Percentiles rank a stretch among this genome's conserved stretches.
phyloP scores from a whole-genome alignment of 1,140 invertebrate genomes.

The Carposina sasakii region DNA sequence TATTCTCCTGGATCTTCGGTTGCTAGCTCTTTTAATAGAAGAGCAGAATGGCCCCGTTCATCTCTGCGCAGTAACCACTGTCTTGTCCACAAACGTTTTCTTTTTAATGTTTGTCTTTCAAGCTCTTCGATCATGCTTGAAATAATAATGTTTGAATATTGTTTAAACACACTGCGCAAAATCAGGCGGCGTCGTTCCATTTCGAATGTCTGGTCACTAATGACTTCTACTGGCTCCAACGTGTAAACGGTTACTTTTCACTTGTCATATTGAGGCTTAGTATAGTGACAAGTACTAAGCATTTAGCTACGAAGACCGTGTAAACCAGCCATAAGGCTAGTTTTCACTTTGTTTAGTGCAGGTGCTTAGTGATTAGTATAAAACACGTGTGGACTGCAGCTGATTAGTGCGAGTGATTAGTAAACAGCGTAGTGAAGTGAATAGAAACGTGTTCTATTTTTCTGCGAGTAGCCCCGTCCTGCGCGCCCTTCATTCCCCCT shows the following conservation, averaged over 20 bases:
- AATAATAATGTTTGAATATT: slow-evolving; percentile 3
- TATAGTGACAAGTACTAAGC: slow-evolving; percentile 5
- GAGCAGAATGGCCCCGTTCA: slow-evolving; percentile 1
- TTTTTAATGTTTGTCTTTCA: slow-evolving; percentile 1
- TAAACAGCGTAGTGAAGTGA: no score
- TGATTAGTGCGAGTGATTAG: no score
- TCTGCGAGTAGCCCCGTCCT: no score
- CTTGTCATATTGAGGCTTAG: not conserved
- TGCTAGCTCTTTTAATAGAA: slow-evolving; percentile 3
- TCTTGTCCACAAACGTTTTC: slow-evolving; percentile 5
- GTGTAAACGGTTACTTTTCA: slow-evolving; percentile 5
- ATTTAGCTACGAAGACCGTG: not conserved
- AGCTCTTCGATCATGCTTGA: slow-evolving; percentile 3
- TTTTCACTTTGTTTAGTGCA: no score
- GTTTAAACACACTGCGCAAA: slow-evolving; percentile 2
- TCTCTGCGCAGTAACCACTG: slow-evolving; percentile 2
- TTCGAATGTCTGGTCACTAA: slow-evolving; percentile 4
- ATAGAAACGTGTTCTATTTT: no score
- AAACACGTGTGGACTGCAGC: no score
- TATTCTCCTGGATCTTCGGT: not conserved
- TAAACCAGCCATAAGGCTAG: slow-evolving; percentile 16
- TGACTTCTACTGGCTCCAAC: slow-evolving; percentile 2
- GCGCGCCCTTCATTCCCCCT: no score
- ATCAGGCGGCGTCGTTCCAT: slow-evolving; percentile 1
- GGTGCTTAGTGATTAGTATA: no score